phyloP scores from a whole-genome alignment of 2,113 vertebrate genomes.

The Labeo catla region DNA sequence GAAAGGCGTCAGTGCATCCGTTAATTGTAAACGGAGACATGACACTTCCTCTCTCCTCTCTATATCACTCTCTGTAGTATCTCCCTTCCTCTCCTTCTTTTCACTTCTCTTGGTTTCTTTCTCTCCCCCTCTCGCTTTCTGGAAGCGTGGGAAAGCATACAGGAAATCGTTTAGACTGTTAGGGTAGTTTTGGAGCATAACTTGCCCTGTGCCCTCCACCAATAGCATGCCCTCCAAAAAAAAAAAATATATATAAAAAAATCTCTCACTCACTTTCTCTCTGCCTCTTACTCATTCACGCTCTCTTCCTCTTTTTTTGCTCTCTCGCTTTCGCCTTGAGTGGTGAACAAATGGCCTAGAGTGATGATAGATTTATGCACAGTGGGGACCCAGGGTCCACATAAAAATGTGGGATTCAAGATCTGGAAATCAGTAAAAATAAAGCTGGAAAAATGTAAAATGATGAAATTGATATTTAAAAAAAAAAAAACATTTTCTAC shows the following conservation, averaged over 20 bases:
- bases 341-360: conserved; percentile 6
- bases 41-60: conserved; percentile 65
- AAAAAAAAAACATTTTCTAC: background rate
- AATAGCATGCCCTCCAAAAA: conserved; percentile 14
- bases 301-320: background rate
- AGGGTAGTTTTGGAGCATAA: conserved; percentile 44
- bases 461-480: background rate
- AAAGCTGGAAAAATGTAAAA: background rate
- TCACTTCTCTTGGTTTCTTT: conserved; percentile 10
- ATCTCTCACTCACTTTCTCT: background rate
- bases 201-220: conserved; percentile 45
- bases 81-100: conserved; percentile 42
- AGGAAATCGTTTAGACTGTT: conserved; percentile 58
- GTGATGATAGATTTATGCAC: background rate
- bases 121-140: conserved; percentile 33
- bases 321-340: background rate
- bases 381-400: background rate
- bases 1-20: conserved; percentile 53
- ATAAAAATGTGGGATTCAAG: background rate
- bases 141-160: conserved; percentile 58
- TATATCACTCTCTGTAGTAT: conserved; percentile 28
- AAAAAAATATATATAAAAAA: background rate
- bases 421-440: background rate
- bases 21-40: conserved; percentile 66
- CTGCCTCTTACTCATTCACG: background rate